Base-by-base conservation (phyloP, 2,888 invertebrate genomes). In the Clistopyga incitator region DNA sequence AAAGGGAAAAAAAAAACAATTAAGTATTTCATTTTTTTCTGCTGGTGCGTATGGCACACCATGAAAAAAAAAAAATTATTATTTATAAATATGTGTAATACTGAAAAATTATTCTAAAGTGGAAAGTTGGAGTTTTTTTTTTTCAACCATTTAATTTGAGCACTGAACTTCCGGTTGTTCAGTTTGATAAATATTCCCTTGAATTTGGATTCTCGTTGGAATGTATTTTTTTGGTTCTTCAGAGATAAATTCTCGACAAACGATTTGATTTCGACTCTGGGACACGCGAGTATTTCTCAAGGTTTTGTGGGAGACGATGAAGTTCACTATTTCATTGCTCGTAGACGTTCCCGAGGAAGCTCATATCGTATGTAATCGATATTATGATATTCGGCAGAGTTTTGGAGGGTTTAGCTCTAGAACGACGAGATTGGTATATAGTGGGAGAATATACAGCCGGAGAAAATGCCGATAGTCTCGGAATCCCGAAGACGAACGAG, bases 401-500 rank as follows among this genome's bases (percentile, higher is more conserved):
- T 45, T 38, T 64, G 20, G 15, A 38, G 42, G 47, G 18, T 29
- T 61, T 64, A 61, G 68, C 75, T 29, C 50, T 45, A 72, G 68
- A 70, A 72, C 56, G 54, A 20, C 47, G 47, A 75, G 75, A 75
- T 75, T 70, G 47, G 54, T 47, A 10, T 13, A 34, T 18, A 8
- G 61, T 20, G 45, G 64, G 25, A 65, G 20, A 56, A 56, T 56
- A 50, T 78, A 67, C 10, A 47, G 11, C 38, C 45, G 72, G 18
- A 56, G 45, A 38, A 71, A 61, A 50, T 65, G 64, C 56, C 71
- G 45, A 45, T 50, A 54, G 52, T 74, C 61, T 72, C 64, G 68
- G 52, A 77, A 61, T 74, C 34, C 54, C 68, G 72, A 74, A 83
- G 80, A 80, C 68, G 74, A 83, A 77, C 72, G 72, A 80, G 59